phyloP scores from a whole-genome alignment of 2,888 invertebrate genomes.

The Agonopterix arenella region DNA sequence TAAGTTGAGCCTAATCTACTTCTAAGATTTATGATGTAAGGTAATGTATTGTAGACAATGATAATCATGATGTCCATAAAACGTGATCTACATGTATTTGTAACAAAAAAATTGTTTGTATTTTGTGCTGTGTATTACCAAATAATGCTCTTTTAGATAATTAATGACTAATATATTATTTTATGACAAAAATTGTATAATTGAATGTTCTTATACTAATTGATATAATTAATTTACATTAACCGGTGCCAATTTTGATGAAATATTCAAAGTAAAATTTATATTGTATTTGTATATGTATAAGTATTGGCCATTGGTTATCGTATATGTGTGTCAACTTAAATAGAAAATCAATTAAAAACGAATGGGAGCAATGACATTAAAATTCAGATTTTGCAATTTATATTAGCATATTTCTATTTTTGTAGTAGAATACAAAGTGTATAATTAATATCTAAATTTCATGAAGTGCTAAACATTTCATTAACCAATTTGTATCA shows the following conservation, averaged over 20 bases:
- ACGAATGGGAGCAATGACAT: constrained; percentile 62
- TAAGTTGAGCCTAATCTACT: constrained; percentile 28
- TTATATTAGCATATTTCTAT: constrained; percentile 17
- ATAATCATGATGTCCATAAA: not conserved
- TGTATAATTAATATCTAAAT: no score
- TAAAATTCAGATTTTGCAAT: constrained; percentile 24
- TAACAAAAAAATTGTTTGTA: constrained; percentile 5
- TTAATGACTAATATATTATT: no score
- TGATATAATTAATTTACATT: constrained; percentile 20
- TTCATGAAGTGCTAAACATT: no score
- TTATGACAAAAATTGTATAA: no score
- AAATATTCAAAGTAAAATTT: constrained; percentile 1
- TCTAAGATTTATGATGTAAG: constrained; percentile 1
- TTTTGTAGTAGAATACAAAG: constrained; percentile 12
- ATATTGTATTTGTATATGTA: constrained; percentile 17
- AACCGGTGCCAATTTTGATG: constrained; percentile 54
- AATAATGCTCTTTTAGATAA: not conserved
- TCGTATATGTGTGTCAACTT: constrained; percentile 6
- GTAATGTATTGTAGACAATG: not conserved
- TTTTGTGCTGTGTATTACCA: constrained; percentile 9
- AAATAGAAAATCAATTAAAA: constrained; percentile 29
- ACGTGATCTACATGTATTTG: constrained; percentile 1
- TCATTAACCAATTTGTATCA: no score
- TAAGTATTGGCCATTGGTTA: constrained; percentile 12
- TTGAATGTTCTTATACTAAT: constrained; percentile 4